Base-by-base conservation (phyloP, 2,888 invertebrate genomes). In the Cataglyphis cursor region DNA sequence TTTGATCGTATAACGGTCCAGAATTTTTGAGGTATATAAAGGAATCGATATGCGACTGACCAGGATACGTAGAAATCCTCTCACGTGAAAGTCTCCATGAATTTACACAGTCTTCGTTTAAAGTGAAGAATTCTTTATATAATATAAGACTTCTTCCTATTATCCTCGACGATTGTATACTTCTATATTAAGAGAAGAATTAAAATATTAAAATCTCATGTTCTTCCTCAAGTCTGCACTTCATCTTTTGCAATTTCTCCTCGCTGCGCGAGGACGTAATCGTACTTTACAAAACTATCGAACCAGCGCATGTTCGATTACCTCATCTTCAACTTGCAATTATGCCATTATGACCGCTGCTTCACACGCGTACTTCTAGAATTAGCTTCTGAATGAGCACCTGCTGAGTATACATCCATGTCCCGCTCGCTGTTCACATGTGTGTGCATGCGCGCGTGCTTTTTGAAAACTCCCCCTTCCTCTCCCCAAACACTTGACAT, bases 321-420 rank as follows among this genome's bases (percentile, higher is more conserved):
- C 51, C 51, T 66, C 75, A 66, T 66, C 75, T 35, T 66, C 24
- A 54, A 18, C 12, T 54, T 68, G 68, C 38, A 68, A 54, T 68
- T 68, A 68, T 66, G 66, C 51, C 38, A 66, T 75, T 66, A 75
- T 66, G 38, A 9, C 28, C n/a, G 54, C 68, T 24, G 51, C 68
- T 68, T 41, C 54, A 18, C 68, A 68, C 70, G 8, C 54, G 38
- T 18, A 38, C 48, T 70, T 9, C 28, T 68, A 48, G 70, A 70
- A 68, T 76, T 70, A 57, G 54, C 41, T 15, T 70, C 57, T 76
- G 74, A 75, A 75, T 41, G 65, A 31, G 35, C 74, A 75, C 21
- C 74, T 75, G 65, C 48, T 21, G 35, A 35, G 35, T 10, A 9
- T 61, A 61, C 64, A 41, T 62, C 31, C 74, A 62, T 44, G 8